phyloP scores from a whole-genome alignment of 1,140 invertebrate species.

The Colletes latitarsis region DNA sequence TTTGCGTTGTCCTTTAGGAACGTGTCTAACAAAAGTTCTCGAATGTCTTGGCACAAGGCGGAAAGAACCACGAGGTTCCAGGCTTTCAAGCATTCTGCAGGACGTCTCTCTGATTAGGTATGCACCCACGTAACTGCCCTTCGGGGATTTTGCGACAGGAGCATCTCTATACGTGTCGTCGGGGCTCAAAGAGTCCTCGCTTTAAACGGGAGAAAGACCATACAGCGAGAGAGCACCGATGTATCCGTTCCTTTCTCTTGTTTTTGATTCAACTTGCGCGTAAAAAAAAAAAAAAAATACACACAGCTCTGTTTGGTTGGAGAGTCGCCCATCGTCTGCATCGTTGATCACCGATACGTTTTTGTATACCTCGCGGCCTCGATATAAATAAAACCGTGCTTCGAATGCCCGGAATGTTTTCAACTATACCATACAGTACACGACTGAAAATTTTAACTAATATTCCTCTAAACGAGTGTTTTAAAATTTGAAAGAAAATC shows the following conservation, averaged over 20 bases:
- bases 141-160: constrained; percentile 39
- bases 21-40: constrained; percentile 30
- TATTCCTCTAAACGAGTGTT: too few relatives aligned
- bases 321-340: not conserved
- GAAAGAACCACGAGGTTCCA: constrained; percentile 35
- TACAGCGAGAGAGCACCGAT: not conserved
- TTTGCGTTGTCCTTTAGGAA: constrained; percentile 35
- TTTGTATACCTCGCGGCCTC: too few relatives aligned
- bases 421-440: too few relatives aligned
- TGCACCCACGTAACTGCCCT: constrained; percentile 57
- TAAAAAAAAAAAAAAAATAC: not conserved
- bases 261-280: constrained; percentile 16
- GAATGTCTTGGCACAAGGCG: constrained; percentile 42
- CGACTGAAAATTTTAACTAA: too few relatives aligned
- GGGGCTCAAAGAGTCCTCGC: constrained; percentile 47
- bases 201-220: constrained; percentile 35
- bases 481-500: too few relatives aligned
- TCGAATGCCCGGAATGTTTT: too few relatives aligned
- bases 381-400: too few relatives aligned
- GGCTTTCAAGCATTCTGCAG: constrained; percentile 43
- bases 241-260: not conserved
- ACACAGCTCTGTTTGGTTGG: not conserved
- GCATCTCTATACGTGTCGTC: constrained; percentile 51
- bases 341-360: not conserved
- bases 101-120: constrained; percentile 59